Conservation (phyloP, 2,113 vertebrate genomes). For the Andinoacara biseriatus region DNA sequence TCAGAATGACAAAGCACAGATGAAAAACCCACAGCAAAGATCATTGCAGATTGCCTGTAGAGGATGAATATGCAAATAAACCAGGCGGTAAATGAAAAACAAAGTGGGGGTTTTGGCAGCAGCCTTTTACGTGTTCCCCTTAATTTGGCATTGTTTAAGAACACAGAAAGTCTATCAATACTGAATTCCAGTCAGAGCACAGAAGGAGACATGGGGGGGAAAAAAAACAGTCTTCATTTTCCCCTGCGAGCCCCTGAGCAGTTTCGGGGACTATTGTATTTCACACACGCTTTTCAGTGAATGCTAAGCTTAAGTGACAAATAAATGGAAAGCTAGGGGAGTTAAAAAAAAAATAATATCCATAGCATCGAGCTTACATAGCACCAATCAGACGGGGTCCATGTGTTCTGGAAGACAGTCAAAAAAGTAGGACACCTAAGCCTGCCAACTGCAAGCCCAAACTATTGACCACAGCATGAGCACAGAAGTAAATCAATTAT, state of each 20-base stretch:
- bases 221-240: conserved; percentile 55
- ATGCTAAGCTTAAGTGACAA: conserved; percentile 52
- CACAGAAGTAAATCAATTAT: conserved; percentile 62
- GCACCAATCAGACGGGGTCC: background rate
- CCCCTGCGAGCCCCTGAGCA: conserved; percentile 50
- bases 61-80: conserved; percentile 79
- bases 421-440: conserved; percentile 51
- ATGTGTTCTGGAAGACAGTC: conserved; percentile 17
- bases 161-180: conserved; percentile 66
- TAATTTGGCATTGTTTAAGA: conserved; percentile 73
- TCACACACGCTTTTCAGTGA: conserved; percentile 45
- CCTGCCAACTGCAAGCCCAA: conserved; percentile 23
- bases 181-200: conserved; percentile 65
- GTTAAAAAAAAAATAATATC: conserved; percentile 38
- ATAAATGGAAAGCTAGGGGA: conserved; percentile 34
- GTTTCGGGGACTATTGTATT: conserved; percentile 53
- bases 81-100: conserved; percentile 76
- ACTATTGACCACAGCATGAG: conserved; percentile 47
- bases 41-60: conserved; percentile 69
- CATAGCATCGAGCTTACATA: conserved; percentile 20
- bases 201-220: conserved; percentile 29
- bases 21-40: conserved; percentile 67
- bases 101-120: conserved; percentile 71
- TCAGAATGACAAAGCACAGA: conserved; percentile 63
- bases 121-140: conserved; percentile 59